Percentiles rank a stretch among this genome's conserved stretches.
These are phyloP conservation scores for Cryptus viduatorius DNA, from an alignment of 2,888 invertebrate species.

Conservation along the genomic window DNA sequence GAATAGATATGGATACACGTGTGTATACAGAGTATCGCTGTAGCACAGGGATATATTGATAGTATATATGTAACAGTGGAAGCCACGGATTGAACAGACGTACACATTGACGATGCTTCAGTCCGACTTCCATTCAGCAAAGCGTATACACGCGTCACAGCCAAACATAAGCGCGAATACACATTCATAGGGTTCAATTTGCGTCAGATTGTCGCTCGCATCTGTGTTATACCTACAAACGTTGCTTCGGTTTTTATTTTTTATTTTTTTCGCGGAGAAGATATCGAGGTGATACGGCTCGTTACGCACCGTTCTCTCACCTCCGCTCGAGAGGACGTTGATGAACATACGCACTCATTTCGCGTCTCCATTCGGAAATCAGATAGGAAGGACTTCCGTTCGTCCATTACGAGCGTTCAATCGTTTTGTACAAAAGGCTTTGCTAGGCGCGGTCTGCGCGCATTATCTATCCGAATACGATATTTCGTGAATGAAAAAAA, in stretches of 20 bases:
- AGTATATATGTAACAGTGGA: conserved; percentile 26
- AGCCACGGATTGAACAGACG: conserved; percentile 56
- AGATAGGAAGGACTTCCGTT: conserved; percentile 80
- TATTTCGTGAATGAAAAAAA: neutral
- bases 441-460: conserved; percentile 41
- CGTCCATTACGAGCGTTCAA: conserved; percentile 75
- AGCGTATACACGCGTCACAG: conserved; percentile 9
- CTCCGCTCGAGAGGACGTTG: neutral
- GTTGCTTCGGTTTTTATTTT: too few relatives aligned
- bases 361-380: conserved; percentile 76
- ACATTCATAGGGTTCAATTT: conserved; percentile 23
- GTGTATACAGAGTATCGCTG: conserved; percentile 69
- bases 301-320: conserved; percentile 71
- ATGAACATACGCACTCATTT: conserved; percentile 57
- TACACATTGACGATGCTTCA: conserved; percentile 55
- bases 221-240: conserved; percentile 12
- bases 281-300: conserved; percentile 71
- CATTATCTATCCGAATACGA: neutral
- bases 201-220: conserved; percentile 32
- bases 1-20: conserved; percentile 67
- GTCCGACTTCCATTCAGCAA: conserved; percentile 54
- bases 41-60: conserved; percentile 49
- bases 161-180: conserved; percentile 13
- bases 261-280: conserved; percentile 24
- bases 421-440: conserved; percentile 71